Evolutionary conservation across 2,797 vertebrate genomes (phyloP).

Genomic region (Natrix natrix): DNA sequence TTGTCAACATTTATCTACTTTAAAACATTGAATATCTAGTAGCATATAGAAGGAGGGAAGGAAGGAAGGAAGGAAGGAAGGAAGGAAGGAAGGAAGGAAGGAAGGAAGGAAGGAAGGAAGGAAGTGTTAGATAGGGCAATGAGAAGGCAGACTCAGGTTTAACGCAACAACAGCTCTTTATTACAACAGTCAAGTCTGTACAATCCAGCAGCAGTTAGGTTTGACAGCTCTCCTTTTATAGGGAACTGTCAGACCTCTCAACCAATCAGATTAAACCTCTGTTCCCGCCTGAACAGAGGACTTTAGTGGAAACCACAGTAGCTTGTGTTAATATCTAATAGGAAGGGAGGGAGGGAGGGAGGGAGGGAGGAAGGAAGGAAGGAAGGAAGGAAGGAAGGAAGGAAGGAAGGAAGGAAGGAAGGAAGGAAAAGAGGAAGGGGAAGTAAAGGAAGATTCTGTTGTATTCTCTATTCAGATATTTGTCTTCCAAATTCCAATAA

Average conservation of each 20-base stretch:
- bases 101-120: background rate
- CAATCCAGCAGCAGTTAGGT: too few species aligned
- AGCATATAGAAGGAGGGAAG: background rate
- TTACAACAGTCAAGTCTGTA: too few species aligned
- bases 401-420: background rate
- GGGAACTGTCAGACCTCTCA: too few species aligned
- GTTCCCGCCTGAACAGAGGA: too few species aligned
- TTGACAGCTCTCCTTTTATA: too few species aligned
- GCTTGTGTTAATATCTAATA: too few species aligned
- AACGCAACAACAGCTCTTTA: too few species aligned
- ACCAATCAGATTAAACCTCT: too few species aligned
- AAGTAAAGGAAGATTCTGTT: background rate
- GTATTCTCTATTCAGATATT: background rate
- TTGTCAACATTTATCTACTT: conserved; percentile 59
- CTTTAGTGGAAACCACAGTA: too few species aligned
- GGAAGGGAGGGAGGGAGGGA: background rate
- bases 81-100: background rate
- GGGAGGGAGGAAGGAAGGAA: background rate
- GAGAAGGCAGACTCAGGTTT: too few species aligned
- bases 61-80: background rate
- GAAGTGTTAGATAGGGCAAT: background rate
- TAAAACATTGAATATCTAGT: conserved; percentile 33
- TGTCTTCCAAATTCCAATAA: conserved; percentile 34
- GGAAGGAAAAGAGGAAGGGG: background rate
- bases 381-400: background rate